Percentiles rank a stretch among this genome's conserved stretches.
These are phyloP conservation scores for Muscicapa comitata DNA, from an alignment of 2,797 vertebrate species.

Conservation along the genomic window DNA sequence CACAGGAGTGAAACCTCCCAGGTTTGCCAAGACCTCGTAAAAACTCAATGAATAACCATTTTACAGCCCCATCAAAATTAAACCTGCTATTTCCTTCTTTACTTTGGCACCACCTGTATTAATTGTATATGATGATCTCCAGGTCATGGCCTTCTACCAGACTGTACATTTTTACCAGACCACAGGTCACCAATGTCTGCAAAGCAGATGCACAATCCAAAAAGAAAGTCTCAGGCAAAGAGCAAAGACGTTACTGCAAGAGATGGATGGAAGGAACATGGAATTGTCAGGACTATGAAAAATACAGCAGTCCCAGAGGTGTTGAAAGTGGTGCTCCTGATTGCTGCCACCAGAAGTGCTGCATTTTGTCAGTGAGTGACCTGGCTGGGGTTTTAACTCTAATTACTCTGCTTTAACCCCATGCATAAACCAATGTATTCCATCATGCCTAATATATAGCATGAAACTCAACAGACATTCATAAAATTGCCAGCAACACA, in stretches of 20 bases:
- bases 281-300: conserved; percentile 53
- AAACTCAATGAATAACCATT: background rate
- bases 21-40: background rate
- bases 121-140: background rate
- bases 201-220: conserved; percentile 48
- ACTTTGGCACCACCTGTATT: background rate
- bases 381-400: background rate
- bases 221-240: conserved; percentile 49
- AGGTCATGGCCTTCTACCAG: background rate
- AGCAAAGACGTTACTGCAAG: conserved; percentile 46
- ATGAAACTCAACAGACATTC: background rate
- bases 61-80: background rate
- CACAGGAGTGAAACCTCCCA: background rate
- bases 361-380: background rate
- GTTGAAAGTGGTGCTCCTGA: background rate
- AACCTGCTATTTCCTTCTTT: background rate
- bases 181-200: conserved; percentile 38
- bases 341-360: background rate
- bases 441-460: background rate
- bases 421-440: background rate
- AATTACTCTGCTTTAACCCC: background rate
- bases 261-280: background rate
- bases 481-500: background rate
- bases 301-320: background rate
- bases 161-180: background rate